These are phyloP conservation scores for Prunella strophiata DNA, from an alignment of 2,797 vertebrate species.

Conservation along the genomic window DNA sequence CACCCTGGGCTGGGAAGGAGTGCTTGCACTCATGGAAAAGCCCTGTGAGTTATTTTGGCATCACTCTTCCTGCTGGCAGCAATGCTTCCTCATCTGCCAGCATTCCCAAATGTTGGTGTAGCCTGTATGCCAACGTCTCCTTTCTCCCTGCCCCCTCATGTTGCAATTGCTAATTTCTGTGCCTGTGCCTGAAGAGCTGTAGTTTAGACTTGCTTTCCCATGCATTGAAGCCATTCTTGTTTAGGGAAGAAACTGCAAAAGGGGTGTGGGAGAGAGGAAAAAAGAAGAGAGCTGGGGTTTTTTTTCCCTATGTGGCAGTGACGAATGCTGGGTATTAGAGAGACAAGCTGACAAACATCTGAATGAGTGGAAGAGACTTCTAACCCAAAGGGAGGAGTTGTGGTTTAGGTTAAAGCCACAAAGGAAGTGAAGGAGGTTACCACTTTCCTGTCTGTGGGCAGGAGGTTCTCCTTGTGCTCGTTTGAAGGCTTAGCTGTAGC, in stretches of 20 bases:
- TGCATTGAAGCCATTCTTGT: not conserved
- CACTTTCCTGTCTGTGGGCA: conserved; percentile 78
- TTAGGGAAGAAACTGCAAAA: conserved; percentile 8
- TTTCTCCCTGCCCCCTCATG: conserved; percentile 6
- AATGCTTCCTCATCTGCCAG: not conserved
- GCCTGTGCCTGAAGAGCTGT: conserved; percentile 13
- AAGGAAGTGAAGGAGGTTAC: conserved; percentile 75
- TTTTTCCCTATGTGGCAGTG: conserved; percentile 3
- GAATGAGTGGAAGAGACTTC: conserved; percentile 68
- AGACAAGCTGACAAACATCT: conserved; percentile 57
- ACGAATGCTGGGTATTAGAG: conserved; percentile 8
- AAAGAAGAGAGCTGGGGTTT: not conserved
- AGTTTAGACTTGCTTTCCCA: conserved; percentile 24
- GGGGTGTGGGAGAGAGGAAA: not conserved
- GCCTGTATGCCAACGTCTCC: conserved; percentile 3
- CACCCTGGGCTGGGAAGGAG: not conserved
- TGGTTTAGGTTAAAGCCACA: conserved; percentile 78
- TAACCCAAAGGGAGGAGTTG: conserved; percentile 74
- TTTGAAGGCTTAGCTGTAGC: conserved; percentile 55
- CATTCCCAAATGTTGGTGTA: conserved; percentile 13
- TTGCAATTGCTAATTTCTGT: conserved; percentile 34
- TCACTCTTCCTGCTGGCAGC: conserved; percentile 18
- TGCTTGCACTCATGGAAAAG: not conserved
- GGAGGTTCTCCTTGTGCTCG: conserved; percentile 70
- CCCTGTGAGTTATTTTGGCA: conserved; percentile 22